phyloP scores from a whole-genome alignment of 2,797 vertebrate species.

The Delichon dasypus region DNA sequence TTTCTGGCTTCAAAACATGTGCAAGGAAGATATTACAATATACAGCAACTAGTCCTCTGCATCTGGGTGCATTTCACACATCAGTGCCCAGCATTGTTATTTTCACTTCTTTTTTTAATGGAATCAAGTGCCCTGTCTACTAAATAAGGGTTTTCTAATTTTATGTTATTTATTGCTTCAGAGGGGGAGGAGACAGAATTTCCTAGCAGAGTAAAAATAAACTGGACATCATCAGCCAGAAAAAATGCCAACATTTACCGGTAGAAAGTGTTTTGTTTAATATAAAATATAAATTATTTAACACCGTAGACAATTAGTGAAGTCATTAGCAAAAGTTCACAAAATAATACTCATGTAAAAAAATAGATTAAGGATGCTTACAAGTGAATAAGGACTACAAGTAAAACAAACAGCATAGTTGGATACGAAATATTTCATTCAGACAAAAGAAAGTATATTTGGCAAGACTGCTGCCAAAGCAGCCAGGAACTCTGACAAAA shows the following conservation, averaged over 20 bases:
- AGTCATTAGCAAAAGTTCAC: slow-evolving; percentile 31
- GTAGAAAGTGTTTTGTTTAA: slow-evolving; percentile 50
- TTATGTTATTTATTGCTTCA: slow-evolving; percentile 73
- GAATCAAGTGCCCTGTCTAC: slow-evolving; percentile 69
- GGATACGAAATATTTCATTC: slow-evolving; percentile 46
- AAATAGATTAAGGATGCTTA: slow-evolving; percentile 36
- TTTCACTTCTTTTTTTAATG: slow-evolving; percentile 83
- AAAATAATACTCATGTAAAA: slow-evolving; percentile 58
- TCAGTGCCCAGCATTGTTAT: slow-evolving; percentile 70
- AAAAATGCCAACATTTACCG: slow-evolving; percentile 38
- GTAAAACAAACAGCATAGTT: slow-evolving; percentile 18
- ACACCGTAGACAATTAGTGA: not conserved
- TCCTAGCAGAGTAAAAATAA: slow-evolving; percentile 70
- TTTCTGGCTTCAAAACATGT: slow-evolving; percentile 55
- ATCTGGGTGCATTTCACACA: slow-evolving; percentile 76
- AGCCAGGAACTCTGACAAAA: slow-evolving; percentile 43
- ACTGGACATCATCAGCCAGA: slow-evolving; percentile 38
- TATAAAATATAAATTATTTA: slow-evolving; percentile 50
- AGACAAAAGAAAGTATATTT: slow-evolving; percentile 35
- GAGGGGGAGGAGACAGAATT: slow-evolving; percentile 70
- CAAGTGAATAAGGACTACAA: slow-evolving; percentile 40
- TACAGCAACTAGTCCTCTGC: slow-evolving; percentile 45
- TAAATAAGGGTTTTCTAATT: slow-evolving; percentile 77
- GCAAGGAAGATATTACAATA: slow-evolving; percentile 53
- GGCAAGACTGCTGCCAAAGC: slow-evolving; percentile 20